phyloP scores from a whole-genome alignment of 37 sponge, comb jelly and placozoan genomes.

The Cladorhizidae sp. region DNA sequence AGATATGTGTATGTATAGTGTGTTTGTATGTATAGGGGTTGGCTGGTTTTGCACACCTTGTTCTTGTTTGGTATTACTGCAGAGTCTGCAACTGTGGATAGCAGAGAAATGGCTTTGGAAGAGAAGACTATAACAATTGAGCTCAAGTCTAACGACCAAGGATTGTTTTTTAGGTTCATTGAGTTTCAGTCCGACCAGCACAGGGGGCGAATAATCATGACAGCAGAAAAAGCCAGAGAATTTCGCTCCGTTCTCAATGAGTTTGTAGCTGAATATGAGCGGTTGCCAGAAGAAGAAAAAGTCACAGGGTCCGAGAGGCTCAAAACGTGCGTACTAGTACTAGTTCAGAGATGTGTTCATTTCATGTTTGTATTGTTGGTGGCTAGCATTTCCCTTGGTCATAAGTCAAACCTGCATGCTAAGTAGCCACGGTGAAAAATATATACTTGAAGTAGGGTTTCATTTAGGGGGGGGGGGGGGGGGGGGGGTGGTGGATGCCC shows the following conservation, averaged over 20 bases:
- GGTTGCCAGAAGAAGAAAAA: constrained; percentile 22
- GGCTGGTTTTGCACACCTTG: no score
- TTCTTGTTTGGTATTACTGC: not conserved
- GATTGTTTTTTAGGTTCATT: constrained; percentile 71
- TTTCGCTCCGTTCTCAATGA: constrained; percentile 41
- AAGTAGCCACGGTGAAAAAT: no score
- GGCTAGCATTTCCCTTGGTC: no score
- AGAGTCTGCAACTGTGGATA: constrained; percentile 33
- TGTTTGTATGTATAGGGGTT: no score
- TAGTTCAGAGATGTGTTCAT: no score
- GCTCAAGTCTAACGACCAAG: constrained; percentile 80
- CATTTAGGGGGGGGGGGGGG: no score
- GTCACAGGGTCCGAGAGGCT: constrained; percentile 38
- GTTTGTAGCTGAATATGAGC: constrained; percentile 41
- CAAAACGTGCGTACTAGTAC: constrained; percentile 19
- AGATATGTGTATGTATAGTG: no score
- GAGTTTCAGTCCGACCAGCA: constrained; percentile 55
- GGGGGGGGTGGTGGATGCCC: no score
- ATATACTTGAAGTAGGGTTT: no score
- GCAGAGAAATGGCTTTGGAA: constrained; percentile 57
- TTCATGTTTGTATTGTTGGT: no score
- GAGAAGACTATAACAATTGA: constrained; percentile 72
- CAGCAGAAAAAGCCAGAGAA: constrained; percentile 42
- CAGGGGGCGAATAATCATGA: constrained; percentile 55
- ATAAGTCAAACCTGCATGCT: no score